phyloP scores from a whole-genome alignment of 2,888 invertebrate genomes.

The Drosophila eohydei region DNA sequence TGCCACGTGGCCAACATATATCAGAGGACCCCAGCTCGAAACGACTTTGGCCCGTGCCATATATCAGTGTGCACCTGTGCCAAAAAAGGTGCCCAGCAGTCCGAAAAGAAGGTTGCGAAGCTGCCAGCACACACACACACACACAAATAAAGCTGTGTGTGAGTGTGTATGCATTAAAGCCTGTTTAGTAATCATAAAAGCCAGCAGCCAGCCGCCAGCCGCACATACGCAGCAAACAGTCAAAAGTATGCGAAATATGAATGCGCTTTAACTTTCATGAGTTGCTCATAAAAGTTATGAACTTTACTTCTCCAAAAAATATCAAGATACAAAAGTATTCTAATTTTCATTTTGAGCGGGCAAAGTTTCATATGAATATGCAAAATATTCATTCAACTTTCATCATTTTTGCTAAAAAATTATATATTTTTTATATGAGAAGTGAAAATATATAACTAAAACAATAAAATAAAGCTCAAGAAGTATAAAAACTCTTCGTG shows the following conservation, averaged over 20 bases:
- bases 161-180: constrained; percentile 49
- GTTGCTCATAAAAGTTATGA: constrained; percentile 7
- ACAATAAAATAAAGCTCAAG: background rate
- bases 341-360: background rate
- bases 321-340: constrained; percentile 4
- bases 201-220: constrained; percentile 26
- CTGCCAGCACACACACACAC: constrained; percentile 14
- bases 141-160: background rate
- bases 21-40: constrained; percentile 68
- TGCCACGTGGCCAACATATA: constrained; percentile 72
- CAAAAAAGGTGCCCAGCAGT: constrained; percentile 37
- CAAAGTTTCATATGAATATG: background rate
- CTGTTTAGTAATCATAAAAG: constrained; percentile 53
- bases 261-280: constrained; percentile 26
- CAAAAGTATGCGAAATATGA: background rate
- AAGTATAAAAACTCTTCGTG: no score
- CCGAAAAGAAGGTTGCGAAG: constrained; percentile 20
- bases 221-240: background rate
- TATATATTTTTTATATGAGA: background rate
- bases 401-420: background rate
- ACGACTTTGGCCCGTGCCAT: constrained; percentile 70
- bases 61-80: constrained; percentile 74
- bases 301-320: background rate
- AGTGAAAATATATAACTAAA: background rate
- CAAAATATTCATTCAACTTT: background rate